Evolutionary conservation across 2,113 vertebrate species (phyloP).

Genomic region (Erythrolamprus reginae): DNA sequence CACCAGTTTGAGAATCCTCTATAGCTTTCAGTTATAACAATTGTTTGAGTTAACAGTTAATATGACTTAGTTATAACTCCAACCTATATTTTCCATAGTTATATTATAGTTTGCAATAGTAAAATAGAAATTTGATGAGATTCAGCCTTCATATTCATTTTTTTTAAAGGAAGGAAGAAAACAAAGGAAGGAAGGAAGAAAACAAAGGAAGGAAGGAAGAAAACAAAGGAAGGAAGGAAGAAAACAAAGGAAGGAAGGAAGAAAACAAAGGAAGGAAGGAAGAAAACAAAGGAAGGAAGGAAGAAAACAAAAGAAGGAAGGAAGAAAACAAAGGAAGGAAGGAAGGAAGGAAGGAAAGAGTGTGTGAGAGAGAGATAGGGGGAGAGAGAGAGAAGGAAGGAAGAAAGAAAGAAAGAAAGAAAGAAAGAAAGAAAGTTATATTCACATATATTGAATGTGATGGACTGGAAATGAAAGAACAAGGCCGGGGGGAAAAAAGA

Average conservation of each 20-base stretch:
- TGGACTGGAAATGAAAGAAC: not conserved
- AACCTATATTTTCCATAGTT: not conserved
- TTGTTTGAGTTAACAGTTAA: not conserved
- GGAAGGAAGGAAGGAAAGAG: not conserved
- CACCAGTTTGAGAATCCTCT: not conserved
- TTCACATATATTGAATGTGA: not conserved
- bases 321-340: not conserved
- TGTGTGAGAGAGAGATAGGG: too few species aligned
- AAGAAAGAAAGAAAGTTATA: not conserved
- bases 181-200: too few species aligned
- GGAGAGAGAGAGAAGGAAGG: too few species aligned
- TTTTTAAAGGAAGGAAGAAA: too few species aligned
- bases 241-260: rapidly evolving
- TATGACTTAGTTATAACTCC: not conserved
- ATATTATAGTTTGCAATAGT: not conserved
- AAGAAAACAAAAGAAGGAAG: too few species aligned
- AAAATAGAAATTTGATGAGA: not conserved
- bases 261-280: too few species aligned
- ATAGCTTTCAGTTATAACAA: not conserved
- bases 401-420: too few species aligned
- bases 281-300: not conserved
- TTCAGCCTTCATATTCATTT: too few species aligned
- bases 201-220: too few species aligned
- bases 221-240: too few species aligned
- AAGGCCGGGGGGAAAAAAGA: not conserved